phyloP scores from a whole-genome alignment of 2,888 invertebrate genomes.

The Drosophila birchii region DNA sequence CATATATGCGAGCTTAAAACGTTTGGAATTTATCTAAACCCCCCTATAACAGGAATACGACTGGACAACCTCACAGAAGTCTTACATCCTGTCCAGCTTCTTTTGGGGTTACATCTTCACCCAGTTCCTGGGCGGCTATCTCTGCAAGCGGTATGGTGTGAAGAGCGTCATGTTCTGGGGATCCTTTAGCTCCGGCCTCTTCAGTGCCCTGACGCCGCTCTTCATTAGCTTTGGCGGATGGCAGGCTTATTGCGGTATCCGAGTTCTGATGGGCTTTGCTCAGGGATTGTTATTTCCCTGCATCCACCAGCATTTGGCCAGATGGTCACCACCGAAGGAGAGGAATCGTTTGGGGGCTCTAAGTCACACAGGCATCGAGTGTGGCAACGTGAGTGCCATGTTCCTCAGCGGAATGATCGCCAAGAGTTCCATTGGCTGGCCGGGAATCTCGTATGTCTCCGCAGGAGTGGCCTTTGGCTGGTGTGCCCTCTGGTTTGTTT shows the following conservation, averaged over 20 bases:
- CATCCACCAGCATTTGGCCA: constrained; percentile 87
- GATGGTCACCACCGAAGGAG: constrained; percentile 88
- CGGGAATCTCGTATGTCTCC: constrained; percentile 88
- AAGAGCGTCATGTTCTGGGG: constrained; percentile 87
- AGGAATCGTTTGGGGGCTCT: constrained; percentile 86
- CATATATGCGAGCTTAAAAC: accelerated
- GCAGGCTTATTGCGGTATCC: constrained; percentile 86
- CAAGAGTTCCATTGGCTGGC: constrained; percentile 87
- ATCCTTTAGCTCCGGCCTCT: constrained; percentile 87
- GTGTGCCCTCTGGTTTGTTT: constrained; percentile 86
- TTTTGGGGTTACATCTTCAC: constrained; percentile 90
- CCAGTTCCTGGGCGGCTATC: constrained; percentile 87
- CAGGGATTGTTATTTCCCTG: constrained; percentile 89
- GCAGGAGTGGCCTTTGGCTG: constrained; percentile 86
- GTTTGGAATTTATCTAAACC: background rate
- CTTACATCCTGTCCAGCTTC: constrained; percentile 89
- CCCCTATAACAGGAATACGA: constrained; percentile 69
- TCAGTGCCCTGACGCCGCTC: constrained; percentile 88
- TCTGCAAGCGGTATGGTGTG: constrained; percentile 88
- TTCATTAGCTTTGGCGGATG: constrained; percentile 88
- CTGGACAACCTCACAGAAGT: constrained; percentile 85
- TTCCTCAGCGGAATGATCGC: constrained; percentile 88
- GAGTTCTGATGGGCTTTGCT: constrained; percentile 88
- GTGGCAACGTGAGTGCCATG: constrained; percentile 88
- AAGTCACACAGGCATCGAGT: constrained; percentile 87